These are phyloP conservation scores for Nematolebias whitei DNA, from an alignment of 2,113 vertebrate genomes.

Conservation along the genomic window DNA sequence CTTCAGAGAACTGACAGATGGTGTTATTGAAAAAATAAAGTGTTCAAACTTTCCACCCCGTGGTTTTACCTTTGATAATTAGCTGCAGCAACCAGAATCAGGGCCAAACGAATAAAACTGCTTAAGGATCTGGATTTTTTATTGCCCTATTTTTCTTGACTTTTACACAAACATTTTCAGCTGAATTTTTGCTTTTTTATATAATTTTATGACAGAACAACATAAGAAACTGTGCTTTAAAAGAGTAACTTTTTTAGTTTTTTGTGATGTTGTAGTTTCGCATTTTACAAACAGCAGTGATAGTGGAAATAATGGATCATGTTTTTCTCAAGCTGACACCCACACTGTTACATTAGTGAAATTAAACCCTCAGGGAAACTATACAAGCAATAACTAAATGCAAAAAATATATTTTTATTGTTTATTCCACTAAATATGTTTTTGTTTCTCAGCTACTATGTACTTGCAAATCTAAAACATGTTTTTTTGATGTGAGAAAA, in stretches of 20 bases:
- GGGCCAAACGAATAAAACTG: not conserved
- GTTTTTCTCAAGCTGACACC: not conserved
- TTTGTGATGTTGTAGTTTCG: not conserved
- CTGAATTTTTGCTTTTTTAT: not conserved
- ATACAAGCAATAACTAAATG: not conserved
- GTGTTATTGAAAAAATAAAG: not conserved
- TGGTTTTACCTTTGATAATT: slow-evolving; percentile 1
- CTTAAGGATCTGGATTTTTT: not conserved
- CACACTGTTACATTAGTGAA: not conserved
- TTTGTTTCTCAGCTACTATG: not conserved
- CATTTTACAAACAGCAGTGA: not conserved
- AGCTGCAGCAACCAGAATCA: not conserved
- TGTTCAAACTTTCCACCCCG: not conserved
- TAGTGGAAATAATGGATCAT: not conserved
- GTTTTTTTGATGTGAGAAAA: not conserved
- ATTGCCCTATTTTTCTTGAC: not conserved
- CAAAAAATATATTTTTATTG: not conserved
- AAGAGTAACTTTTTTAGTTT: not conserved
- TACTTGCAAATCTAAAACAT: not conserved
- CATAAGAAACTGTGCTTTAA: not conserved
- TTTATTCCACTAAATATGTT: not conserved
- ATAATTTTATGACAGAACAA: not conserved
- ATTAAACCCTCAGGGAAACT: not conserved
- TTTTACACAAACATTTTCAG: not conserved
- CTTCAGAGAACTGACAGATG: slow-evolving; percentile 3